These are phyloP conservation scores for Hippocampus mohnikei DNA, from an alignment of 2,113 vertebrate genomes.

Conservation along the genomic window DNA sequence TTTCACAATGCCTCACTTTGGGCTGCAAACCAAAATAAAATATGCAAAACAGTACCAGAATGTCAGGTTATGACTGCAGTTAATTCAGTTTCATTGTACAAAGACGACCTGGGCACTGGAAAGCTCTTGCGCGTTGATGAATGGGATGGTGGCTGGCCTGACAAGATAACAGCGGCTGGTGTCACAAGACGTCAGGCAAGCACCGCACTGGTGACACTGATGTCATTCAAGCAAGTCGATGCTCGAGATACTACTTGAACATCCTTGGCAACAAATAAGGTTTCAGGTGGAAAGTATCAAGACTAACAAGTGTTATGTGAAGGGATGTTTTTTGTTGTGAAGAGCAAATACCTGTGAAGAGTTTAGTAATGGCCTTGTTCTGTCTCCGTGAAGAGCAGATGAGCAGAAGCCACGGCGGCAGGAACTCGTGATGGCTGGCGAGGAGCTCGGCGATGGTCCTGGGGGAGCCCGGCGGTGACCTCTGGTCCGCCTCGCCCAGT, in stretches of 20 bases:
- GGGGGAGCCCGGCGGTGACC: slow-evolving; percentile 73
- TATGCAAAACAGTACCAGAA: neutral
- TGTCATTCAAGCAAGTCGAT: slow-evolving; percentile 24
- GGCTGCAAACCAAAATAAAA: neutral
- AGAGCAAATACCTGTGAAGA: slow-evolving; percentile 88
- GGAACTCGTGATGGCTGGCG: slow-evolving; percentile 90
- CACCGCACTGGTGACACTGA: slow-evolving; percentile 24
- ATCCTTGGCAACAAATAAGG: neutral
- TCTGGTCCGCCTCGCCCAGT: slow-evolving; percentile 78
- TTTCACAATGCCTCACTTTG: slow-evolving; percentile 18
- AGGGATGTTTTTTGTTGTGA: slow-evolving; percentile 16
- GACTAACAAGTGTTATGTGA: neutral
- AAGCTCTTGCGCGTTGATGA: slow-evolving; percentile 39
- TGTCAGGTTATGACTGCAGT: neutral
- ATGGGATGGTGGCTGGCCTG: slow-evolving; percentile 43
- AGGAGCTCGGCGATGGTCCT: slow-evolving; percentile 91
- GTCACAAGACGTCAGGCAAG: slow-evolving; percentile 32
- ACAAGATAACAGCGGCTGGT: slow-evolving; percentile 46
- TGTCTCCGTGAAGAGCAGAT: slow-evolving; percentile 92
- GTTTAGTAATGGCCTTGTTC: slow-evolving; percentile 94
- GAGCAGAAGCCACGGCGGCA: slow-evolving; percentile 94
- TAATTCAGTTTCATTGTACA: neutral
- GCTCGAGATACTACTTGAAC: slow-evolving; percentile 13
- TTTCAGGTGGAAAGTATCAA: slow-evolving; percentile 19
- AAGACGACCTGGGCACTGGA: neutral